Evolutionary conservation across 2,888 invertebrate genomes (phyloP).

Genomic region (Dryocosmus kuriphilus): DNA sequence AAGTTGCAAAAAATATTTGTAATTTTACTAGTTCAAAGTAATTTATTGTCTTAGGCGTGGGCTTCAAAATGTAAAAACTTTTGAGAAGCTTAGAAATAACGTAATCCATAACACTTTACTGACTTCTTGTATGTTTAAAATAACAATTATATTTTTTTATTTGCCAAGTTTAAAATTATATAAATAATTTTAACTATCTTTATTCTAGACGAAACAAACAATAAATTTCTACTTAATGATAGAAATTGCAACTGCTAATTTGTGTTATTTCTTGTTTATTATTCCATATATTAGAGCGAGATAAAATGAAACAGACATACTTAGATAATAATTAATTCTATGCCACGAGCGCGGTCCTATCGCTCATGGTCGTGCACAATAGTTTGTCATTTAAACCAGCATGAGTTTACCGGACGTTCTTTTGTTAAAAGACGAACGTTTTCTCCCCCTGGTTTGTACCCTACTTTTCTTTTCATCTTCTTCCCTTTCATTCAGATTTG

Average conservation of each 20-base stretch:
- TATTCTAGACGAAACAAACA: background rate
- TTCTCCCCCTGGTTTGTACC: constrained; percentile 18
- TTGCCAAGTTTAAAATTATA: too few species aligned
- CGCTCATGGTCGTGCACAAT: constrained; percentile 31
- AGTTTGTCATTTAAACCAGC: constrained; percentile 33
- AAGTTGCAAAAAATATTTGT: too few species aligned
- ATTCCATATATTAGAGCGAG: background rate
- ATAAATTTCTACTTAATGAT: background rate
- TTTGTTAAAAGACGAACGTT: constrained; percentile 10
- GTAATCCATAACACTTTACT: too few species aligned
- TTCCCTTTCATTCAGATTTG: constrained; percentile 19
- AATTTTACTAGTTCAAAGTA: too few species aligned
- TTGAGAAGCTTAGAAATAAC: too few species aligned
- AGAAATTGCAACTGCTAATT: background rate
- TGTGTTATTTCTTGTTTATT: background rate
- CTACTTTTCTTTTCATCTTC: constrained; percentile 21
- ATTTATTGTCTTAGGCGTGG: too few species aligned
- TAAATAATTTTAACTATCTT: background rate
- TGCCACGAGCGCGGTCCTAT: constrained; percentile 34
- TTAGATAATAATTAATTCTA: constrained; percentile 36
- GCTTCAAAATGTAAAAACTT: too few species aligned
- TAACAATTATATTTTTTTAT: too few species aligned
- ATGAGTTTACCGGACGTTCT: constrained; percentile 26
- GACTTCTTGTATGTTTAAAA: too few species aligned
- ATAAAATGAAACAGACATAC: constrained; percentile 15